Base-by-base conservation (phyloP, 2,113 vertebrate genomes). In the Dipodomys spectabilis region DNA sequence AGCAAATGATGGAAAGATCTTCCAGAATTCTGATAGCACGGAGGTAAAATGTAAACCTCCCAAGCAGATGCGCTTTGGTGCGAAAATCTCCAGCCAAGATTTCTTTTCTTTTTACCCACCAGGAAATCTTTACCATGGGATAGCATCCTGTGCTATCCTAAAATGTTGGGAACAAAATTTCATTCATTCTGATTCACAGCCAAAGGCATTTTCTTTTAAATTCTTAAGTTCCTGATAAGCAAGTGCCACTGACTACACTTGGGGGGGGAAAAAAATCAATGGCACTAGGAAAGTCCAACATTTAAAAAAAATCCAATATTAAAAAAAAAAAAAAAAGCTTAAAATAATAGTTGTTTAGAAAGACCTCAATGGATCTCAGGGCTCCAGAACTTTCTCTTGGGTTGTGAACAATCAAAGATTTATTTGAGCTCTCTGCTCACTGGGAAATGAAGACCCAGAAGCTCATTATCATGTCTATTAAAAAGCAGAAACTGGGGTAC, bases 381-480 rank as follows among this genome's bases (percentile, higher is more conserved):
- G 96, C 98, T 98, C 96, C 68, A 57, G 96, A 98, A 97, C 60
- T 97, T 98, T 98, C 98, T 98, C 98, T 94, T 97, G 98, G 98
- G 98, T 97, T 98, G 98, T 97, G 98, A 98, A 98, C 98, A 98
- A 98, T 98, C 97, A 98, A 98, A 98, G 98, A 98, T 98, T 98
- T 98, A 98, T 98, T 98, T 95, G 97, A 98, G 97, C 97, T 98
- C 97, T 98, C 97, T 96, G 98, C 98, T 98, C 98, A 97, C 97
- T 98, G 98, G 98, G 98, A 98, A 98, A 98, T 98, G 98, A 98
- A 98, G 97, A 98, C 98, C 97, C 97, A 97, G 96, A 98, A 98
- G 98, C 98, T 98, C 98, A 98, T 98, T 98, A 98, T 96, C 98
- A 98, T 98, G 97, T 98, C 98, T 98, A 98, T 98, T 98, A 98